phyloP scores from a whole-genome alignment of 2,888 invertebrate species.

The Noctua fimbriata region DNA sequence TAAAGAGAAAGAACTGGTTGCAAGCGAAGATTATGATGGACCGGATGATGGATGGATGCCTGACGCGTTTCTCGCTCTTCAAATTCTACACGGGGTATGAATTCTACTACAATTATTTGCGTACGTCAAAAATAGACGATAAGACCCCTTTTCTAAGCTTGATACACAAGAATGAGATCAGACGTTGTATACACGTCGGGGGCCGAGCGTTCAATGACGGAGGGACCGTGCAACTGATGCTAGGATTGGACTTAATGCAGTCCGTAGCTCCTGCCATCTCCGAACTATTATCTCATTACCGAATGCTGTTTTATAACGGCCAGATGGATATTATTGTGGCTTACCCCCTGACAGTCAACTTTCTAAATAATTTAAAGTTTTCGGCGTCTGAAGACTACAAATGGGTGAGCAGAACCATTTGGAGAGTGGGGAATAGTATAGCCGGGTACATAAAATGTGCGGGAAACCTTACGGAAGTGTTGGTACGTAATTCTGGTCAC shows the following conservation, averaged over 20 bases:
- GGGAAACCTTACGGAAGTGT: slow-evolving; percentile 92
- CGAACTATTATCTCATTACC: slow-evolving; percentile 85
- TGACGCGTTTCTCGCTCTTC: slow-evolving; percentile 86
- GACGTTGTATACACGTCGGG: slow-evolving; percentile 91
- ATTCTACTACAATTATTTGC: slow-evolving; percentile 93
- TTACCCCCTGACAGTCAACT: slow-evolving; percentile 90
- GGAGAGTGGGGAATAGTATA: slow-evolving; percentile 92
- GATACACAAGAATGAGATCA: slow-evolving; percentile 79
- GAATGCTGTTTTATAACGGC: slow-evolving; percentile 91
- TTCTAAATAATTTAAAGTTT: slow-evolving; percentile 93
- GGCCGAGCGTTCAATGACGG: slow-evolving; percentile 88
- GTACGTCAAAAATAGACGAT: slow-evolving; percentile 84
- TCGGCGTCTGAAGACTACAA: slow-evolving; percentile 91
- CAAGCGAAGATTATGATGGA: slow-evolving; percentile 93
- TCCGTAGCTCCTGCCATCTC: slow-evolving; percentile 88
- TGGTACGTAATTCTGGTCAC: slow-evolving; percentile 94
- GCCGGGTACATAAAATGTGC: slow-evolving; percentile 94
- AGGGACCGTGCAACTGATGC: slow-evolving; percentile 85
- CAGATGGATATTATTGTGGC: slow-evolving; percentile 92
- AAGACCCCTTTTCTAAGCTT: slow-evolving; percentile 78
- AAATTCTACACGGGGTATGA: slow-evolving; percentile 93
- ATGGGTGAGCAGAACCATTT: slow-evolving; percentile 90
- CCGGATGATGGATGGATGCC: slow-evolving; percentile 88
- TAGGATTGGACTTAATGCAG: slow-evolving; percentile 90
- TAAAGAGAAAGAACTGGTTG: slow-evolving; percentile 91